Percentiles rank a stretch among this genome's conserved stretches.
These are phyloP conservation scores for Chelon auratus DNA, from an alignment of 2,797 vertebrate genomes.

Conservation along the genomic window DNA sequence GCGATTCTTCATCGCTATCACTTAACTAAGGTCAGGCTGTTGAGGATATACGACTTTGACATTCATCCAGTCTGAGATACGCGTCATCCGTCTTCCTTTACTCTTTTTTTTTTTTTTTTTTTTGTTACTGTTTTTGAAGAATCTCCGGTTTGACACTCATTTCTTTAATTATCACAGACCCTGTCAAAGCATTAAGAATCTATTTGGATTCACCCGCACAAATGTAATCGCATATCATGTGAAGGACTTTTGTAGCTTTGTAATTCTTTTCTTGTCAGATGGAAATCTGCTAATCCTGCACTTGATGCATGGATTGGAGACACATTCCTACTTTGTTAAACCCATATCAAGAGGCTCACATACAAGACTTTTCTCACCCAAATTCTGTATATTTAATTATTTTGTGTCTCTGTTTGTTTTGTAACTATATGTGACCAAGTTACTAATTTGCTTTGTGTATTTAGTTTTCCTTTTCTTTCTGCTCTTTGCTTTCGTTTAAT, in stretches of 20 bases:
- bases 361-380: not conserved
- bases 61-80: conserved; percentile 11
- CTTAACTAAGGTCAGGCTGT: conserved; percentile 31
- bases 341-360: not conserved
- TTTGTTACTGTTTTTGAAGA: not conserved
- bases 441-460: too few species aligned
- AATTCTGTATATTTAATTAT: not conserved
- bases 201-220: not conserved
- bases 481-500: not conserved
- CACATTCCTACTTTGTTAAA: not conserved
- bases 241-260: conserved; percentile 4
- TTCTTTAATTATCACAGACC: conserved; percentile 5
- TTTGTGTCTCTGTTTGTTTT: not conserved
- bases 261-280: not conserved
- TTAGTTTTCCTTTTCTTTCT: not conserved
- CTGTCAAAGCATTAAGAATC: conserved; percentile 11
- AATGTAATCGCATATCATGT: conserved; percentile 1
- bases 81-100: not conserved
- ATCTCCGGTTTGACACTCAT: not conserved
- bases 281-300: not conserved
- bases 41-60: conserved; percentile 14
- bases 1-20: conserved; percentile 11
- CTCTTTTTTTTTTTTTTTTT: not conserved
- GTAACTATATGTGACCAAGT: not conserved
- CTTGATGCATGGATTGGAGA: not conserved